Base-by-base conservation (phyloP, 2,888 invertebrate genomes). In the Lochmaea crataegi region DNA sequence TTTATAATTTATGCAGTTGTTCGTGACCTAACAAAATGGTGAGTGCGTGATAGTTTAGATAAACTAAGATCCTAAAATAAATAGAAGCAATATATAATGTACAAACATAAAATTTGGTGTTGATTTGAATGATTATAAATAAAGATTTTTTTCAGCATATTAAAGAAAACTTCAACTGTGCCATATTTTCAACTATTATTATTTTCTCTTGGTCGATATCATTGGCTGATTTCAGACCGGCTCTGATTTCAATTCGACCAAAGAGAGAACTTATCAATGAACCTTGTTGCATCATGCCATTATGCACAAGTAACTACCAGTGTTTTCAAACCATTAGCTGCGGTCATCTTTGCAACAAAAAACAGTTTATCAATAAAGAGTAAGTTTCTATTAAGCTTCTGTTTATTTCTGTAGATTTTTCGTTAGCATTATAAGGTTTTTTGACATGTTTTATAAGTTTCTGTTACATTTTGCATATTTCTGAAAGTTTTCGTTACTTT, bases 271-370 rank as follows among this genome's bases (percentile, higher is more conserved):
- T 57, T n/a, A 42, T 42, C 14, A 51, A 45, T 18, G 64, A 26
- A n/a, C 68, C 63, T 56, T 79, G 79, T 42, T 79, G 79, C 63
- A 45, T 78, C 14, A 38, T 79, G 26, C 78, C 79, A 7, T 72
- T 74, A 5, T 79, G 79, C 51, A 48, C 58, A 2, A 56, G 10
- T 26, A 38, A 69, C 2, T 26, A n/a, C 7, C 58, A 67, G 11
- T 79, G 79, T 51, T 79, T 68, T 60, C 69, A 77, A 56, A 76
- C 66, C 5, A 12, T 77, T 0, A 77, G 72, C 51, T 79, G 78
- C 57, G 77, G 77, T 10, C 48, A 69, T 16, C 51, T 73, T 9
- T 73, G 72, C 18, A 63, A 18, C n/a, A 67, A 53, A 45, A 38
- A 60, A 48, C 42, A 68, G 32, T 58, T 68, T n/a, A 7, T 60